A percentile compares a stretch with the other conserved stretches of the same genome.
Evolutionary conservation across 1,140 invertebrate genomes (phyloP).

Genomic region (Geopemphigus sp.): DNA sequence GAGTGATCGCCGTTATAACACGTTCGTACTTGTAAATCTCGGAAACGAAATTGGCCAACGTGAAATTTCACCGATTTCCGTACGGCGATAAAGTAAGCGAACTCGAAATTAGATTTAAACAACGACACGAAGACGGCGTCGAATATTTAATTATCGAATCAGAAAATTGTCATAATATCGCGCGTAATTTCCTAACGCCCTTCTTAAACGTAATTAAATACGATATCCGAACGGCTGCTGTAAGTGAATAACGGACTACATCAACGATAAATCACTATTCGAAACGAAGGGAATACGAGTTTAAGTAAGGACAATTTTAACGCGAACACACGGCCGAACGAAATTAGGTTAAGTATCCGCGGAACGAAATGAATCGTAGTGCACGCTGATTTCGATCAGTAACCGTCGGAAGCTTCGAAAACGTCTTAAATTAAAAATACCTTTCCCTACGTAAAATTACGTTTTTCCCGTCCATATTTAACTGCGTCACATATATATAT

Average conservation of each 20-base stretch:
- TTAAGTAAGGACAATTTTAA: background rate
- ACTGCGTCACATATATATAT: too few species aligned
- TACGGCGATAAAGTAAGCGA: too few species aligned
- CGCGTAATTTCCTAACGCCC: background rate
- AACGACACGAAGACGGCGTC: background rate
- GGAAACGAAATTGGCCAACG: too few species aligned
- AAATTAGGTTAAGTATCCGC: slow-evolving; percentile 16
- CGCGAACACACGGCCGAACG: background rate
- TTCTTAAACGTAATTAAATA: slow-evolving; percentile 17
- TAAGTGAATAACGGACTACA: background rate
- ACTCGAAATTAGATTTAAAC: slow-evolving; percentile 7
- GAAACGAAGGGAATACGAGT: slow-evolving; percentile 12
- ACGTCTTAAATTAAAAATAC: too few species aligned
- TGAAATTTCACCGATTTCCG: too few species aligned
- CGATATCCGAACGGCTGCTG: background rate
- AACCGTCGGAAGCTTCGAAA: too few species aligned
- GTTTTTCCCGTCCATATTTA: too few species aligned
- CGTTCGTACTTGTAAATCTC: too few species aligned
- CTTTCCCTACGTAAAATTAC: too few species aligned
- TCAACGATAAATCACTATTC: slow-evolving; percentile 23
- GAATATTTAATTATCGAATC: slow-evolving; percentile 2
- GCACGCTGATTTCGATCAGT: too few species aligned
- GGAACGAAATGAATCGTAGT: background rate
- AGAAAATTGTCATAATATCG: slow-evolving; percentile 1
- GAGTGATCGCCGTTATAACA: too few species aligned